phyloP scores from a whole-genome alignment of 2,797 vertebrate species.

The Simalia tracyae region DNA sequence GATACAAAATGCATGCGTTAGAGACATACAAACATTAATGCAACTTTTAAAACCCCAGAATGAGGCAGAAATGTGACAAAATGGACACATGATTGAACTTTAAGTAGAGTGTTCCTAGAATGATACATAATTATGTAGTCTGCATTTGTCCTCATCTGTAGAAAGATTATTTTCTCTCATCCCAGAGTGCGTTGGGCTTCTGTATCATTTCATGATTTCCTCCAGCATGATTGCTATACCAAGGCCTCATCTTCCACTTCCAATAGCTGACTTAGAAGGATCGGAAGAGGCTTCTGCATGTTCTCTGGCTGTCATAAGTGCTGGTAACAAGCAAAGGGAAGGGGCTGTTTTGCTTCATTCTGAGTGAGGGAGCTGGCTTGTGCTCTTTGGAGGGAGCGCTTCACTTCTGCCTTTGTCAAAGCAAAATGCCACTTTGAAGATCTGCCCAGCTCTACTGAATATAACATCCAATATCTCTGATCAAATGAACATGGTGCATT shows the following conservation, averaged over 20 bases:
- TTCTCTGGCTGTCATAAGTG: not conserved
- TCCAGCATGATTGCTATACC: not conserved
- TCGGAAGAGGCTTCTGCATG: not conserved
- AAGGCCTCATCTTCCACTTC: not conserved
- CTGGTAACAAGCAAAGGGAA: not conserved
- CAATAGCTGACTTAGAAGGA: not conserved
- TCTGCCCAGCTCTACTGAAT: not conserved
- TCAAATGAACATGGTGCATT: constrained; percentile 35
- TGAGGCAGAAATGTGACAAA: not conserved
- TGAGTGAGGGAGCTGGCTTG: not conserved
- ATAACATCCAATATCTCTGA: not conserved
- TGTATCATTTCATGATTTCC: not conserved
- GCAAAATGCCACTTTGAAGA: not conserved
- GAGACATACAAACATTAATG: not conserved
- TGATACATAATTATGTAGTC: not conserved
- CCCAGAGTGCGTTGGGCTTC: not conserved
- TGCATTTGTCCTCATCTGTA: not conserved
- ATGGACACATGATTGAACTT: not conserved
- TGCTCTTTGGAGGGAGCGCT: not conserved
- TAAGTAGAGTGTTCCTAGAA: not conserved
- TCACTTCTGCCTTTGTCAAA: not conserved
- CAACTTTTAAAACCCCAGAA: not conserved
- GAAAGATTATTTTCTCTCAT: not conserved
- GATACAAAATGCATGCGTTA: not conserved
- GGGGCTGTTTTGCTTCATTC: not conserved